A percentile compares a stretch with the other conserved stretches of the same genome.
Evolutionary conservation across 2,797 vertebrate genomes (phyloP).

Genomic region (Neopelma chrysocephalum): DNA sequence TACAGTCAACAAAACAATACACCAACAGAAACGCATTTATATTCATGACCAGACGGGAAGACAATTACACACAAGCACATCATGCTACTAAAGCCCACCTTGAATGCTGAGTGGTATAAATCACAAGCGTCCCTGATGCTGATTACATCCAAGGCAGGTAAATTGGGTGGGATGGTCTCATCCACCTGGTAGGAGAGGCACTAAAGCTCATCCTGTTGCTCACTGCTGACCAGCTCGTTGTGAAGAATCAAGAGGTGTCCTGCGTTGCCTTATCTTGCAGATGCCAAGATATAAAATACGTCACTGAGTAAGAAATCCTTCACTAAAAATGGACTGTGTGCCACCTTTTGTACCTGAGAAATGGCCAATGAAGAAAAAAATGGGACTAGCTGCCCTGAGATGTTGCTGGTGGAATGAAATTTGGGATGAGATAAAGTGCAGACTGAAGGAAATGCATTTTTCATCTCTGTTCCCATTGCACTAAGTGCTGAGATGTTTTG

Average conservation of each 20-base stretch:
- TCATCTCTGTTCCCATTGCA: not conserved
- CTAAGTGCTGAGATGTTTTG: not conserved
- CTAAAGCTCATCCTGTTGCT: not conserved
- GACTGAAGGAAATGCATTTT: not conserved
- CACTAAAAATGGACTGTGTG: not conserved
- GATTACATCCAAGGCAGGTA: not conserved
- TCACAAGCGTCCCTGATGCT: not conserved
- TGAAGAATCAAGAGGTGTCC: not conserved
- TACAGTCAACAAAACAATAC: not conserved
- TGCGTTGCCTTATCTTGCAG: not conserved
- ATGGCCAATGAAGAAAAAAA: not conserved
- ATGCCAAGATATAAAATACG: not conserved
- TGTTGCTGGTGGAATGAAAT: not conserved
- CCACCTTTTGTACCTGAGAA: not conserved
- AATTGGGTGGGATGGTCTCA: not conserved
- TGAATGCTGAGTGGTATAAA: not conserved
- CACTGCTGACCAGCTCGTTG: rapidly evolving
- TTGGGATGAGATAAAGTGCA: not conserved
- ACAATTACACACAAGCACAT: not conserved
- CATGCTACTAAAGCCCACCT: not conserved
- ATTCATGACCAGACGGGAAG: not conserved
- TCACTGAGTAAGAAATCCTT: not conserved
- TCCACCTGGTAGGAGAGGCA: not conserved
- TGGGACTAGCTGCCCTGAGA: not conserved
- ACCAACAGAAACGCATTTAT: not conserved